Evolutionary conservation across 2,888 invertebrate species (phyloP), one percentile per base, ranked within the genome.

Genomic region (Drosophila phalerata): DNA sequence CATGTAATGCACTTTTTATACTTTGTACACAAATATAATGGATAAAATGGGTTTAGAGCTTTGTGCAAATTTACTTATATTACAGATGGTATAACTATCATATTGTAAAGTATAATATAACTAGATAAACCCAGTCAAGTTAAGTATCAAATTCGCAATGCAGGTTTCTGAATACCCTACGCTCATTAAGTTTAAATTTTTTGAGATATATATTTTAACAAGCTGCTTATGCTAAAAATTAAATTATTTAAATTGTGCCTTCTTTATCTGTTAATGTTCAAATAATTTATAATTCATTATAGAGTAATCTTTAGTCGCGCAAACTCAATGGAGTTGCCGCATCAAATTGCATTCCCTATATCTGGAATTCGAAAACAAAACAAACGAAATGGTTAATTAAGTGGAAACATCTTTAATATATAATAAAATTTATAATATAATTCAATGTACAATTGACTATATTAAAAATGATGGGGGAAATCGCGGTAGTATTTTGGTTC

Each of bases 1-100:
- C 17, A 17, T 42, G 10, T 45, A 64, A 61, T 64, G 67, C 67
- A 38, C 60, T 58, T 47, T 56, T 25, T 22, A 15, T 25, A 43
- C 49, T 17, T 25, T 25, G 37, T 37, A 28, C 25, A 13, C 28
- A 47, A 30, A 47, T 25, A 9, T 30, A 38, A 52, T 47, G 15
- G 8, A 32, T 51, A 34, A 28, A 45, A n/a, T 10, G 19, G n/a
- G 6, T 34, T 51, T 43, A 25, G 15, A n/a, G 28, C 30, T 19
- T 11, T 38, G 28, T n/a, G n/a, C 10, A 15, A 37, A 32, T 48
- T 11, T 48, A 32, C 30, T 17, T 32, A 30, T 15, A 38, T 38
- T 38, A 48, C 15, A 48, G 17, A 48, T 32, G 30, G 10, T 19
- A 13, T 6, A 15, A 11, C 22, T 38, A 15, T 37, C 8, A 19